Evolutionary conservation across 1,140 invertebrate genomes (phyloP), one percentile per base, ranked within the genome.

Genomic region (Thereuonema tuberculata): DNA sequence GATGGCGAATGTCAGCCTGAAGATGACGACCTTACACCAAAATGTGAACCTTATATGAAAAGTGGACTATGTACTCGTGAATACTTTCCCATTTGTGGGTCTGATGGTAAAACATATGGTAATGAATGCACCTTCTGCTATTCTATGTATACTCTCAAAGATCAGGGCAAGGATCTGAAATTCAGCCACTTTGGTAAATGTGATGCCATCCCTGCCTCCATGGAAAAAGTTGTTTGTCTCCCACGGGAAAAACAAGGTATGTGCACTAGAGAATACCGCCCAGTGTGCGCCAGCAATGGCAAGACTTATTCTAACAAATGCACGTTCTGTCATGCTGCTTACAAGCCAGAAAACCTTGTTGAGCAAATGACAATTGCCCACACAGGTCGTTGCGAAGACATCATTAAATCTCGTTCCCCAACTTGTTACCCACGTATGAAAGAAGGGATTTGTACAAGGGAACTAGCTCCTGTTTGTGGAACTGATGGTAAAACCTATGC

Each of bases 261-360:
- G 31, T 92, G 89, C 69, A 77, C 81, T 20, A 72, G 83, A 50
- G 87, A 89, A 68, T 85, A 88, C 67, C 78, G 81, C 1, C 87
- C 87, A 0, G 86, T 93, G 28, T 93, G 89, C 67, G 89, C 84
- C 12, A 89, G 84, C 3, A 84, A 87, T 68, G 86, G 86, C 26
- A 86, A 86, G 74, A 92, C 88, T 1, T 93, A 93, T 73, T 82
- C 82, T 23, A 92, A 91, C 72, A 85, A 89, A 69, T 93, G 89
- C 72, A 78, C 81, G 61, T 77, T 93, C 64, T 77, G 83, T 56
- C 81, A 85, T 62, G 85, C 88, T 69, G 82, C 83, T 23, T 89
- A 87, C 69, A 78, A 83, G 9, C 3, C 25, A 27, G 3, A 29
- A 55, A 21, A 55, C 2, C 5, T 26, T 14, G 53, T 9, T 28